phyloP scores from a whole-genome alignment of 2,113 vertebrate species.

The Tragulus kanchil region DNA sequence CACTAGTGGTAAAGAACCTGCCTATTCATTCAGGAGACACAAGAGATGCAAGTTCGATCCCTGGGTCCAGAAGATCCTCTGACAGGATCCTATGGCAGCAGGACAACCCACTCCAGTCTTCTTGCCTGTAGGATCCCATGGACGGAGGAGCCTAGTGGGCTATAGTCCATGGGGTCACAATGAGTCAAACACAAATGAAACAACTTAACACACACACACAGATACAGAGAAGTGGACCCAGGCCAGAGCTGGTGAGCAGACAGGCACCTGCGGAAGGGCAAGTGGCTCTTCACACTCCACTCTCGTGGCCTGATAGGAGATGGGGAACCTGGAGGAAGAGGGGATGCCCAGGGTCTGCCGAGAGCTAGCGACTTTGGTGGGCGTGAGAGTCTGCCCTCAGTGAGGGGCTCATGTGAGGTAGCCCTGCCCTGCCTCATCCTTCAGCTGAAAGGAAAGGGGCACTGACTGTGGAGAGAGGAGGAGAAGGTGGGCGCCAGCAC shows the following conservation, averaged over 20 bases:
- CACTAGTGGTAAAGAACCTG: background rate
- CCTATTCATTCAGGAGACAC: background rate
- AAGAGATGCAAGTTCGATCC: background rate
- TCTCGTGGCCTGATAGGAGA: background rate
- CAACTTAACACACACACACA: background rate
- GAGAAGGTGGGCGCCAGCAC: fast-evolving
- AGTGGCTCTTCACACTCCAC: fast-evolving
- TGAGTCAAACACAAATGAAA: background rate
- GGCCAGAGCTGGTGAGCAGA: background rate
- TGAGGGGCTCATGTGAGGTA: fast-evolving
- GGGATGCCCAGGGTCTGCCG: fast-evolving
- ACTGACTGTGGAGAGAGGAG: fast-evolving
- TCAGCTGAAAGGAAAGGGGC: background rate
- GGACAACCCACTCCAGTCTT: background rate
- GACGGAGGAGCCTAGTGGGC: background rate
- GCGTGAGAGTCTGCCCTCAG: background rate
- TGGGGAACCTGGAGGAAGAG: fast-evolving
- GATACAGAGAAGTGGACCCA: background rate
- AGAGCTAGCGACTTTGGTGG: background rate
- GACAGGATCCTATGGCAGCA: background rate
- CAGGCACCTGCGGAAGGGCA: fast-evolving
- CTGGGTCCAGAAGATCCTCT: fast-evolving
- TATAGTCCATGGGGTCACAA: fast-evolving
- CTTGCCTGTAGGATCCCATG: background rate
- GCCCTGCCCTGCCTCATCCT: fast-evolving